These are phyloP conservation scores for Coryphaenoides rupestris DNA, from an alignment of 2,113 vertebrate genomes.

Conservation along the genomic window DNA sequence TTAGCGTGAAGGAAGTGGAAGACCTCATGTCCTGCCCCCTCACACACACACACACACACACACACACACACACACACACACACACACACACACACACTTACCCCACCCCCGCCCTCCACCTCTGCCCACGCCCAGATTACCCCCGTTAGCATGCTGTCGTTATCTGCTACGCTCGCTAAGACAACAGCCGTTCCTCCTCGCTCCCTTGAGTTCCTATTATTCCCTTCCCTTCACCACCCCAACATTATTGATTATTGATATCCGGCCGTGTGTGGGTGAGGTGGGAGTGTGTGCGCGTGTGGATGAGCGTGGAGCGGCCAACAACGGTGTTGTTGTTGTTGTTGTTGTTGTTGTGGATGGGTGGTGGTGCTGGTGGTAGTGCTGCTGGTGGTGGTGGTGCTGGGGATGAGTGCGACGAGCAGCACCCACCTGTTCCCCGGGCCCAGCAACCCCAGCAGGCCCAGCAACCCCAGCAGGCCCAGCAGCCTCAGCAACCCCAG, in stretches of 20 bases:
- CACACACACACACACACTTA: constrained; percentile 31
- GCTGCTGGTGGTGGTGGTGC: background rate
- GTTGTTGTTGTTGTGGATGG: background rate
- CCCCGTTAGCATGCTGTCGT: constrained; percentile 26
- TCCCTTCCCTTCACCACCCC: no score
- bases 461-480: no score
- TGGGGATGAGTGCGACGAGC: constrained; percentile 62
- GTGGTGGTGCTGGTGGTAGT: no score
- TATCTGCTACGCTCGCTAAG: constrained; percentile 34
- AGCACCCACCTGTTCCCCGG: constrained; percentile 71
- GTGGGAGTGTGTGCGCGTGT: background rate
- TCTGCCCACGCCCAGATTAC: constrained; percentile 46
- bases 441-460: constrained; percentile 71
- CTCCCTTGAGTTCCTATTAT: no score
- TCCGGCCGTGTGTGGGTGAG: background rate
- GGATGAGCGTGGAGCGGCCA: no score
- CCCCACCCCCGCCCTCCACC: constrained; percentile 32
- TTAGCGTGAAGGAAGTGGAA: constrained; percentile 46
- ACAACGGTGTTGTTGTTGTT: background rate
- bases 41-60: constrained; percentile 26
- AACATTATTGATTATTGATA: no score
- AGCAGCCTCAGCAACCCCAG: no score
- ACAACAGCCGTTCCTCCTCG: constrained; percentile 8
- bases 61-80: constrained; percentile 24
- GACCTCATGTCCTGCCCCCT: constrained; percentile 52